Evolutionary conservation across 2,797 vertebrate genomes (phyloP).

Genomic region (Helostoma temminkii): DNA sequence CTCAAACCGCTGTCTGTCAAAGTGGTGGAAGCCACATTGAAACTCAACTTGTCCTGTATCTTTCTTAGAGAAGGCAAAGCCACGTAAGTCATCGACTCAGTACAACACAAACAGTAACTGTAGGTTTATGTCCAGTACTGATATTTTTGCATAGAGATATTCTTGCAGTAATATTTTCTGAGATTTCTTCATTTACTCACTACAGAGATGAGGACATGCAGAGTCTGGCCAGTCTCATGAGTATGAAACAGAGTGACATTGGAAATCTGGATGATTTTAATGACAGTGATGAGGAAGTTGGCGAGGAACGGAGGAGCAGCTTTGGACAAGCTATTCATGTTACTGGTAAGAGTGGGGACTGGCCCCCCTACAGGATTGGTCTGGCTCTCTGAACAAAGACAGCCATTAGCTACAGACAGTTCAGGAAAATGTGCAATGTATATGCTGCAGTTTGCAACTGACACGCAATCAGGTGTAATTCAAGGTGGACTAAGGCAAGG

Average conservation of each 20-base stretch:
- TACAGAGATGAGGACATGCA: conserved; percentile 96
- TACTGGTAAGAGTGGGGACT: conserved; percentile 76
- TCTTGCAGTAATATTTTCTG: too few species aligned
- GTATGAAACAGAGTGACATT: conserved; percentile 90
- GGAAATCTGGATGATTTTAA: conserved; percentile 93
- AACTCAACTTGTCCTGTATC: conserved; percentile 87
- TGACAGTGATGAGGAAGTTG: conserved; percentile 88
- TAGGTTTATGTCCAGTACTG: background rate
- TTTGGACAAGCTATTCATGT: conserved; percentile 51
- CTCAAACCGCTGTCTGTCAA: conserved; percentile 92
- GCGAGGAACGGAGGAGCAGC: conserved; percentile 72
- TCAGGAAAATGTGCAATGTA: background rate
- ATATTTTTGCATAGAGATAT: background rate
- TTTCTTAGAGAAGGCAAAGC: conserved; percentile 93
- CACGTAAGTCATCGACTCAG: conserved; percentile 86
- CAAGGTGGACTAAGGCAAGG: background rate
- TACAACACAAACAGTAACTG: background rate
- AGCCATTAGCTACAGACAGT: too few species aligned
- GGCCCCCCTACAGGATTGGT: background rate
- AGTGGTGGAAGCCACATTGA: conserved; percentile 89
- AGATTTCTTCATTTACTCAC: background rate
- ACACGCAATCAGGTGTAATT: background rate
- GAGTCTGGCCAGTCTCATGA: conserved; percentile 93
- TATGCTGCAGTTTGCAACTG: background rate
- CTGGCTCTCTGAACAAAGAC: background rate